A percentile compares a stretch with the other conserved stretches of the same genome.
phyloP scores from a whole-genome alignment of 2,113 vertebrate species.

The Baryphthengus martii region DNA sequence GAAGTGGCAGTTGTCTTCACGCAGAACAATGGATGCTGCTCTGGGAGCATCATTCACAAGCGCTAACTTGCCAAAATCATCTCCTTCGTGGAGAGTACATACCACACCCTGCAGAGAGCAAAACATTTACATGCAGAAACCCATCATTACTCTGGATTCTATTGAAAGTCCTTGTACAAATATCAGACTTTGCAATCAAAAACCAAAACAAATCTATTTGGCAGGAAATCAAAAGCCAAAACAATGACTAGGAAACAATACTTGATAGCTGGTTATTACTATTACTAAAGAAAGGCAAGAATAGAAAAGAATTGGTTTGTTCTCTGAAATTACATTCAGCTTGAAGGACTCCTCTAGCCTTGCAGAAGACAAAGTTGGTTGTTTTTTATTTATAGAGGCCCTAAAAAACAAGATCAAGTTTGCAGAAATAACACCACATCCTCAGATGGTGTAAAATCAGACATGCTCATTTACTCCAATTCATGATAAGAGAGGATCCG shows the following conservation, averaged over 20 bases:
- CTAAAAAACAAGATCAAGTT: not conserved
- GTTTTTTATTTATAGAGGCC: not conserved
- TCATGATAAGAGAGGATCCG: not conserved
- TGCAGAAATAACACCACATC: not conserved
- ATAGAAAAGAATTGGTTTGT: constrained; percentile 53
- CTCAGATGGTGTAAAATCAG: not conserved
- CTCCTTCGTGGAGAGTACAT: constrained; percentile 94
- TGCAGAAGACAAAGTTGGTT: constrained; percentile 9
- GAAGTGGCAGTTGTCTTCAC: constrained; percentile 98
- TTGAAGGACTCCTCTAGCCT: constrained; percentile 8
- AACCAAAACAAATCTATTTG: constrained; percentile 60
- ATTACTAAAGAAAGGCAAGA: constrained; percentile 50
- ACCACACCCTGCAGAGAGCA: constrained; percentile 89
- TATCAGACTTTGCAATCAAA: constrained; percentile 57
- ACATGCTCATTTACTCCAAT: not conserved
- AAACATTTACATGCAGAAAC: constrained; percentile 52
- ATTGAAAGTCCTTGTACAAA: constrained; percentile 56
- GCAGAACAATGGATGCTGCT: constrained; percentile 94
- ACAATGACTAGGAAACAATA: constrained; percentile 60
- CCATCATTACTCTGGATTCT: constrained; percentile 51
- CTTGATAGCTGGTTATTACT: constrained; percentile 62
- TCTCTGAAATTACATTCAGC: constrained; percentile 43
- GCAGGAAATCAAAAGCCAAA: constrained; percentile 63
- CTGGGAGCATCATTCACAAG: constrained; percentile 95
- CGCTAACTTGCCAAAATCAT: constrained; percentile 97